These are phyloP conservation scores for Cinara cedri DNA, from an alignment of 2,888 invertebrate genomes.

Conservation along the genomic window DNA sequence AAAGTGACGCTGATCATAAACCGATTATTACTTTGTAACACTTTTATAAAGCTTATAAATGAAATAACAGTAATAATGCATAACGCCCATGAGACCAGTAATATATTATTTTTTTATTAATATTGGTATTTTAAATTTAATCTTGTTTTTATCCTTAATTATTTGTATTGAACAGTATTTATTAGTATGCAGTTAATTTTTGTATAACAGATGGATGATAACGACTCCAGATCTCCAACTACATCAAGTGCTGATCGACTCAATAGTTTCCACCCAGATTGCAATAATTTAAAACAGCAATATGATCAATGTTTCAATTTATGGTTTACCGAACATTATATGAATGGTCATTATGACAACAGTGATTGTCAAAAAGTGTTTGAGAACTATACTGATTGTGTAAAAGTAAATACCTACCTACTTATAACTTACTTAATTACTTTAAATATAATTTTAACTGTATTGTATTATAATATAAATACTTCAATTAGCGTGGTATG, in stretches of 20 bases:
- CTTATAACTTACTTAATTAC: background rate
- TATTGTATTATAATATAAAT: background rate
- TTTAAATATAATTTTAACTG: too few species aligned
- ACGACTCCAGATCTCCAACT: background rate
- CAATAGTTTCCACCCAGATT: slow-evolving; percentile 45
- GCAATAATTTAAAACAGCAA: slow-evolving; percentile 37
- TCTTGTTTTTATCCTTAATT: too few species aligned
- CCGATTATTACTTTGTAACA: too few species aligned
- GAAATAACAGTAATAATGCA: too few species aligned
- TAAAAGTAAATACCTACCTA: slow-evolving; percentile 20
- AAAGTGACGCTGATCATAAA: too few species aligned
- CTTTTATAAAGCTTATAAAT: too few species aligned
- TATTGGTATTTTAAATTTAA: too few species aligned
- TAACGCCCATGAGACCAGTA: too few species aligned
- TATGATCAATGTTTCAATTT: slow-evolving; percentile 45
- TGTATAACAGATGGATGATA: slow-evolving; percentile 48
- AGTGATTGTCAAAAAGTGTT: slow-evolving; percentile 19
- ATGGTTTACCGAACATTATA: slow-evolving; percentile 46
- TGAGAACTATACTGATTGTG: slow-evolving; percentile 37
- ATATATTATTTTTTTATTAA: too few species aligned
- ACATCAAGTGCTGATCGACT: slow-evolving; percentile 30
- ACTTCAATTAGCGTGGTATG: slow-evolving; percentile 43
- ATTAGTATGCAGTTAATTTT: background rate
- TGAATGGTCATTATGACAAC: slow-evolving; percentile 46
- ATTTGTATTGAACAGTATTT: too few species aligned